Evolutionary conservation across 1,140 invertebrate species (phyloP), one percentile per base, ranked within the genome.

Genomic region (Anastrepha ludens): DNA sequence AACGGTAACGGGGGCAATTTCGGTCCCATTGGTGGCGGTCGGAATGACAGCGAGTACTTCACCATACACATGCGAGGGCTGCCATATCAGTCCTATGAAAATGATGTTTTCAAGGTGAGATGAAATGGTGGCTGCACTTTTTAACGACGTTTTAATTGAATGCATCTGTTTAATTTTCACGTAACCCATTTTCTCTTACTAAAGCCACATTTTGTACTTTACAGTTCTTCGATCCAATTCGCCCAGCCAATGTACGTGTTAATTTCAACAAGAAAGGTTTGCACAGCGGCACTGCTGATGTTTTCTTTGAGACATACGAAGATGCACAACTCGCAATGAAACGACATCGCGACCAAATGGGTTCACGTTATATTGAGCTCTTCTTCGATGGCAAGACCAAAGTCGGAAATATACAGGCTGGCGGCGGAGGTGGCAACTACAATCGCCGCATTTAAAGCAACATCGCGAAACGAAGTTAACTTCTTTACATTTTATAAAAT

Each of bases 211-310:
- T 81, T 13, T 64, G 50, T 60, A 15, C 8, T 55, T 20, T 89
- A 6, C 58, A 93, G 92, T 93, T 93, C 88, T 93, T 93, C 58
- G 91, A 93, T 70, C 93, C 93, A n/a, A 87, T 93, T 60, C 90
- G 92, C 9, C 92, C 93, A 47, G 90, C 90, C 15, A 91, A 91
- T 88, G 91, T 93, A 85, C 90, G 91, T 47, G 90, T 93, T 67
- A 93, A 93, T 64, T 93, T 91, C 87, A 93, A 93, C 87, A 92
- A 93, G 29, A 92, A 98, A 94, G 98, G 98, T 2, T 94, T 97
- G 87, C 97, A 98, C 17, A 98, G 97, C 94, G 98, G 98, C 15
- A 98, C 98, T 93, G 97, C 97, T 55, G 98, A 98, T 90, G 96
- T 98, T 67, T 96, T 98, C 93, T 95, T 98, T 92, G 95, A 96